phyloP scores from a whole-genome alignment of 1,140 invertebrate genomes.

The Zaprionus africanus region DNA sequence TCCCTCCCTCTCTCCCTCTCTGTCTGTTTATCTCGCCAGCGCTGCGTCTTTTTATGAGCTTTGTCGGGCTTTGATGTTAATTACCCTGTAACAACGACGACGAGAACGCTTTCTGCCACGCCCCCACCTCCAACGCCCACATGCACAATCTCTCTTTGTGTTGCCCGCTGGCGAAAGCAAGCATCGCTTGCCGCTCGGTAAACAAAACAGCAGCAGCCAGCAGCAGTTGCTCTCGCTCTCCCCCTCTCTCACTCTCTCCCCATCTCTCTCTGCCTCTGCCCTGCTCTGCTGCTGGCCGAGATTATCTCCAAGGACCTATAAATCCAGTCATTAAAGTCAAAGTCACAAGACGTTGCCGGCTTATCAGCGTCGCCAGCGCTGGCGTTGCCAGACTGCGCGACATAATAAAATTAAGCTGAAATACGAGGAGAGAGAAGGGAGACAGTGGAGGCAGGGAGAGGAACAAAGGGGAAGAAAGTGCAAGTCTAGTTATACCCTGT shows the following conservation, averaged over 20 bases:
- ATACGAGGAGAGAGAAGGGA: not conserved
- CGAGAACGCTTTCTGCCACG: constrained; percentile 22
- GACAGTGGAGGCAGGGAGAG: not conserved
- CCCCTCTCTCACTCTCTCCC: not conserved
- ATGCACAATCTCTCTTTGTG: constrained; percentile 2
- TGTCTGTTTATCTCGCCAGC: constrained; percentile 75
- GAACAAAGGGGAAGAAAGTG: not conserved
- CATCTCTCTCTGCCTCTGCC: not conserved
- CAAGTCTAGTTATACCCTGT: not conserved
- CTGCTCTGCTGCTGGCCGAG: constrained; percentile 53
- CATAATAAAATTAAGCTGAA: constrained; percentile 78
- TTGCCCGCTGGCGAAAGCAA: constrained; percentile 1
- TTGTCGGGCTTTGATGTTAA: constrained; percentile 84
- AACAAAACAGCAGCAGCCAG: constrained; percentile 69
- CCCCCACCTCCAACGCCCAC: not conserved
- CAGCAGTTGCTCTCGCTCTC: not conserved
- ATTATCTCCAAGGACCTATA: constrained; percentile 84
- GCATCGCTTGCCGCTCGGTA: constrained; percentile 41
- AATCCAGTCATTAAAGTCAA: constrained; percentile 85
- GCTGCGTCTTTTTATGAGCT: constrained; percentile 79
- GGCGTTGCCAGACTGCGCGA: constrained; percentile 53
- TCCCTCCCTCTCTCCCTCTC: constrained; percentile 7
- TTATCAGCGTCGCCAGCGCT: constrained; percentile 63
- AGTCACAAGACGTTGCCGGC: constrained; percentile 82
- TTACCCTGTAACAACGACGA: constrained; percentile 80